Conservation (phyloP, 2,797 vertebrate genomes). For the Rhinatrema bivittatum region DNA sequence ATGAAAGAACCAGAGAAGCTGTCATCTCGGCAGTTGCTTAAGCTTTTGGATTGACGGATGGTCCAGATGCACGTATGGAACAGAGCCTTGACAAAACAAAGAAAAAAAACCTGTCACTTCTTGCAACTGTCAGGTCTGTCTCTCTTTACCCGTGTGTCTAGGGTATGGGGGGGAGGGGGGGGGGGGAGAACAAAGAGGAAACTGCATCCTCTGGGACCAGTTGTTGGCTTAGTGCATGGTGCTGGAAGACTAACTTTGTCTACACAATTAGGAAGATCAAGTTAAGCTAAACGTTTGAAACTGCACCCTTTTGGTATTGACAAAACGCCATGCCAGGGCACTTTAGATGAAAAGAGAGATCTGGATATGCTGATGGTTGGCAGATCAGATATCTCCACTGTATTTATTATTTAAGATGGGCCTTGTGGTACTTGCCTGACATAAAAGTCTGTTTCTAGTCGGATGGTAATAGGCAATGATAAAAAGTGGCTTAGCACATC, state of each 20-base stretch:
- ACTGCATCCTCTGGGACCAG: slow-evolving; percentile 10
- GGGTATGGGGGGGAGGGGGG: slow-evolving; percentile 13
- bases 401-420: slow-evolving; percentile 68
- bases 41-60: slow-evolving; percentile 51
- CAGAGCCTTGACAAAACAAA: slow-evolving; percentile 13
- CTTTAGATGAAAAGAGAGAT: slow-evolving; percentile 22
- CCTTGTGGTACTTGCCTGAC: too few relatives aligned
- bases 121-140: slow-evolving; percentile 24
- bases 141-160: slow-evolving; percentile 27
- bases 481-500: slow-evolving; percentile 14
- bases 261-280: slow-evolving; percentile 27
- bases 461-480: slow-evolving; percentile 4
- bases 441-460: too few relatives aligned
- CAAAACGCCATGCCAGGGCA: slow-evolving; percentile 2
- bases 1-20: slow-evolving; percentile 57
- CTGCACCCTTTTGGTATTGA: slow-evolving; percentile 13
- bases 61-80: slow-evolving; percentile 22
- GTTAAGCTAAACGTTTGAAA: slow-evolving; percentile 48
- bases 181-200: slow-evolving; percentile 4
- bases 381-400: slow-evolving; percentile 36
- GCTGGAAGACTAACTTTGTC: slow-evolving; percentile 24
- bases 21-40: slow-evolving; percentile 42
- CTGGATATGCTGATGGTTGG: slow-evolving; percentile 22
- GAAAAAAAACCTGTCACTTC: slow-evolving; percentile 34
- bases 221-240: slow-evolving; percentile 31